A percentile compares a stretch with the other conserved stretches of the same genome.
Conservation (phyloP, 2,888 invertebrate species). For the Hymenopus coronatus region DNA sequence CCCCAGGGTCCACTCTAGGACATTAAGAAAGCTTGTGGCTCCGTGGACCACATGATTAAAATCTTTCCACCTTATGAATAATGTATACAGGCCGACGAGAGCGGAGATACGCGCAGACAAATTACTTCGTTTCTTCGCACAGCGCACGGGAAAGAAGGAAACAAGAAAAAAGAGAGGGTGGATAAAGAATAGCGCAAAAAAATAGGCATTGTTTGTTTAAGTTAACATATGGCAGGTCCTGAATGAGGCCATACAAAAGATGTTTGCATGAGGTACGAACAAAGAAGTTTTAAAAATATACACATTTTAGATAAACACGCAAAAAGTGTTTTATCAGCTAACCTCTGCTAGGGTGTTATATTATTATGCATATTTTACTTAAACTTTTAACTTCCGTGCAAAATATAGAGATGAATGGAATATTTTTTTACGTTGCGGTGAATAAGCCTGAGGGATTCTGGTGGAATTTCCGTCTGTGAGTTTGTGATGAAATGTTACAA, state of each 20-base stretch:
- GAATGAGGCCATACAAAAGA: background rate
- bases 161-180: background rate
- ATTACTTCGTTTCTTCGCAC: background rate
- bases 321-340: too few species aligned
- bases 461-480: too few species aligned
- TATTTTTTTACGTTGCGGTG: too few species aligned
- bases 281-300: background rate
- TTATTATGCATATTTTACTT: too few species aligned
- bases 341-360: too few species aligned
- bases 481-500: too few species aligned
- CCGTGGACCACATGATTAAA: background rate
- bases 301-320: too few species aligned
- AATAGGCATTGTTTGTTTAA: background rate
- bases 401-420: too few species aligned
- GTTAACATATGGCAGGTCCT: background rate
- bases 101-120: background rate
- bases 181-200: background rate
- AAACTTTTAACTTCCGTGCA: too few species aligned
- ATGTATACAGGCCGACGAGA: background rate
- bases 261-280: background rate
- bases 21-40: background rate
- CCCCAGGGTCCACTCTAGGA: background rate
- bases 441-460: too few species aligned
- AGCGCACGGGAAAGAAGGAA: background rate
- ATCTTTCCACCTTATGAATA: background rate